Percentiles rank a stretch among this genome's conserved stretches.
Conservation (phyloP, 2,888 invertebrate species). For the Agonopterix alstromeriana region DNA sequence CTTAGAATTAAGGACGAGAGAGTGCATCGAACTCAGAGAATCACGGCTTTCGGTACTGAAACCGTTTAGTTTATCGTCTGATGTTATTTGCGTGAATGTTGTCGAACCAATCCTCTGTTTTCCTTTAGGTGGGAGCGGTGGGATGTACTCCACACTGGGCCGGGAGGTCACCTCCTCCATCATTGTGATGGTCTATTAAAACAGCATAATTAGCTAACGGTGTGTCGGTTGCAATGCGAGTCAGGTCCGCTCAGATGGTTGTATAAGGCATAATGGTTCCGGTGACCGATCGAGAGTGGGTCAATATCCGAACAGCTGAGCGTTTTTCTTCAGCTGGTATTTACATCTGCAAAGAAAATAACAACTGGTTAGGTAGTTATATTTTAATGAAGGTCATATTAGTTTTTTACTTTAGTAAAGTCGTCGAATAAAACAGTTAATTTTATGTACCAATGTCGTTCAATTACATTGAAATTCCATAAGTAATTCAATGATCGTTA, state of each 20-base stretch:
- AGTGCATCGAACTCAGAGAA: constrained; percentile 73
- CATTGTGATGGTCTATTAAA: constrained; percentile 48
- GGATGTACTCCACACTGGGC: constrained; percentile 64
- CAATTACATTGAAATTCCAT: too few species aligned
- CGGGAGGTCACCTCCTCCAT: constrained; percentile 75
- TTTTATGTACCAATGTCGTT: too few species aligned
- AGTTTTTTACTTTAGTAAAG: too few species aligned
- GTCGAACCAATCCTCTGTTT: constrained; percentile 58
- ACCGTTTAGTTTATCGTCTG: constrained; percentile 53
- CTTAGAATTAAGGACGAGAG: constrained; percentile 74
- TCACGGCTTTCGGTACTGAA: constrained; percentile 48
- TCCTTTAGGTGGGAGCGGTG: constrained; percentile 76
- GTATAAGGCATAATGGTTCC: constrained; percentile 74
- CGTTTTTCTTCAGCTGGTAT: constrained; percentile 24
- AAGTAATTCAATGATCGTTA: too few species aligned
- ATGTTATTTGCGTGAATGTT: constrained; percentile 64
- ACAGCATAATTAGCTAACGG: constrained; percentile 68
- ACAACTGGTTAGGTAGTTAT: constrained; percentile 1
- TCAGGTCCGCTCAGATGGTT: constrained; percentile 60
- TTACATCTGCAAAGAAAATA: constrained; percentile 55
- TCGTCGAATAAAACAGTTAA: too few species aligned
- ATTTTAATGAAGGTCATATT: too few species aligned
- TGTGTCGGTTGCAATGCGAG: constrained; percentile 51
- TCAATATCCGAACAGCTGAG: constrained; percentile 47
- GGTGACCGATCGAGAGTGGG: constrained; percentile 58